Base-by-base conservation (phyloP, 1,140 invertebrate genomes). In the Muscidifurax raptorellus region DNA sequence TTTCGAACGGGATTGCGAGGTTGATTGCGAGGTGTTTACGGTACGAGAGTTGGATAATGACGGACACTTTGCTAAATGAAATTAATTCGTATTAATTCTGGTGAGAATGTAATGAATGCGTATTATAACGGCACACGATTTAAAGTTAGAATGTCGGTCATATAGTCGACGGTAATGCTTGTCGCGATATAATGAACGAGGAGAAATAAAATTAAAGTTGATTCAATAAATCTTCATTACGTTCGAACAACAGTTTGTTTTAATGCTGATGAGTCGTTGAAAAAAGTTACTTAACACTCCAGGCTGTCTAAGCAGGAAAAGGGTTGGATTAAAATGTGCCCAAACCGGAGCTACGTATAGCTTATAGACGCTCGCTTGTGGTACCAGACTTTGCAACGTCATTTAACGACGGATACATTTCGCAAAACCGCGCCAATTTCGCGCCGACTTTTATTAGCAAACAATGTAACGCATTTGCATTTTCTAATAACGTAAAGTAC, bases 1-100 rank as follows among this genome's bases (percentile, higher is more conserved):
- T n/a, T n/a, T n/a, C n/a, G n/a, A n/a, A n/a, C n/a, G n/a, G n/a
- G n/a, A n/a, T n/a, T n/a, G n/a, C n/a, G n/a, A n/a, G n/a, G n/a
- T n/a, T n/a, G n/a, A n/a, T n/a, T n/a, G n/a, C n/a, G n/a, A n/a
- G n/a, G n/a, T n/a, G n/a, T n/a, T n/a, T n/a, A n/a, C n/a, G n/a
- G n/a, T n/a, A n/a, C n/a, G n/a, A n/a, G n/a, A n/a, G n/a, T 87
- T 44, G 87, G 66, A 80, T n/a, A 82, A 86, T 52, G 69, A 84
- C 71, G 52, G 59, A 6, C 30, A 27, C 18, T 59, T 78, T 18
- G 9, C 27, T 67, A 10, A 1, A 52, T n/a, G 10, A 67, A 1
- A 10, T 27, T 28, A 76, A 28, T 13, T 32, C 22, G 7, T 32
- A 76, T 40, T 47, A 27, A 76, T 47, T 27, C 40, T 27, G 76